Base-by-base conservation (phyloP, 2,888 invertebrate genomes). In the Leptura quadrifasciata region DNA sequence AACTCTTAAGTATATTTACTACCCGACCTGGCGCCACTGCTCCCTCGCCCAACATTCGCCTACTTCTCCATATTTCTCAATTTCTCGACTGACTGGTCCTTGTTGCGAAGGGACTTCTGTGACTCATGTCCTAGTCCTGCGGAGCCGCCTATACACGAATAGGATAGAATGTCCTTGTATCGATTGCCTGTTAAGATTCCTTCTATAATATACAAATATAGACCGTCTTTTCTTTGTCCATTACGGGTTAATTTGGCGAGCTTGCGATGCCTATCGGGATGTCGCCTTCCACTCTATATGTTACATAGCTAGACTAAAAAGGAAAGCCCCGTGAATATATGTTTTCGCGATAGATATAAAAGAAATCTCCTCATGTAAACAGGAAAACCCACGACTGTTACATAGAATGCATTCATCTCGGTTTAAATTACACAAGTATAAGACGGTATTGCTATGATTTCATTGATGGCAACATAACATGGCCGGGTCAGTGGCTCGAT, bases 141-240 rank as follows among this genome's bases (percentile, higher is more conserved):
- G 47, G 47, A 47, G 15, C 47, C 47, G 47, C 47, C 47, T 47
- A 47, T 47, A 47, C n/a, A 15, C 47, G 47, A 3, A 39, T 39
- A 39, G 47, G 47, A 47, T 47, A n/a, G 47, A 39, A 47, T 47
- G 47, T 47, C 47, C 47, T 47, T 47, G 47, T 47, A 47, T 47
- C 47, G 47, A 47, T 47, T 47, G 47, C 15, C 47, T n/a, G 39
- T n/a, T 47, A 3, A 47, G n/a, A 47, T n/a, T 47, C n/a, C 47
- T 47, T n/a, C n/a, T 0, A 47, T n/a, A n/a, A 47, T n/a, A 47
- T 1, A 10, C n/a, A 47, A 47, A 47, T 47, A n/a, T 12, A n/a
- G 47, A n/a, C 27, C 5, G n/a, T 2, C n/a, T 47, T 47, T 47
- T 47, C 5, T 47, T n/a, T 47, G 47, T 5, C 15, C n/a, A 47